Conservation (phyloP, 2,888 invertebrate species). For the Aporophyla lueneburgensis region DNA sequence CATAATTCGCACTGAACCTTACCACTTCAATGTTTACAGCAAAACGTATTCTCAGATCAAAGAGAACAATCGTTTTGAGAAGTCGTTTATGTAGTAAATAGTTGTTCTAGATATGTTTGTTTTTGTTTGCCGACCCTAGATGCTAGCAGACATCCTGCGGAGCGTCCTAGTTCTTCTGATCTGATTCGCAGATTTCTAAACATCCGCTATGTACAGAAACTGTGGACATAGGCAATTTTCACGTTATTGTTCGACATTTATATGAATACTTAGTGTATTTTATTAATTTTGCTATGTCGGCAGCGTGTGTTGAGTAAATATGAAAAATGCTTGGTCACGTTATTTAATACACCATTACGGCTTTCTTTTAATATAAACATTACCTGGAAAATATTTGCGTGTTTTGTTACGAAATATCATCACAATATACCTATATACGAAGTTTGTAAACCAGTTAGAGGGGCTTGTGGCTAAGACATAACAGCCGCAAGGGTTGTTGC, state of each 20-base stretch:
- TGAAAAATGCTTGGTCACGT: slow-evolving; percentile 33
- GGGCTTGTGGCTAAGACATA: too few relatives aligned
- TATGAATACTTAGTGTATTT: not conserved
- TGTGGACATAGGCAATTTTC: slow-evolving; percentile 29
- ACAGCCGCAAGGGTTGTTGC: too few relatives aligned
- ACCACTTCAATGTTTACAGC: not conserved
- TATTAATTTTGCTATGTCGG: not conserved
- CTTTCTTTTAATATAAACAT: slow-evolving; percentile 12
- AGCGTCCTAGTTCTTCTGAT: slow-evolving; percentile 65
- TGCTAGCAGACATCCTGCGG: slow-evolving; percentile 63
- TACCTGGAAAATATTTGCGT: slow-evolving; percentile 12
- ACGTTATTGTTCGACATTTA: slow-evolving; percentile 12
- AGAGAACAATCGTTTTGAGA: slow-evolving; percentile 38
- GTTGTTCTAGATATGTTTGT: slow-evolving; percentile 43
- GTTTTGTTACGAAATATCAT: slow-evolving; percentile 7
- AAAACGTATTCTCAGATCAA: slow-evolving; percentile 28
- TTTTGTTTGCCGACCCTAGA: slow-evolving; percentile 46
- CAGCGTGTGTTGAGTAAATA: not conserved
- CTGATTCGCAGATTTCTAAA: slow-evolving; percentile 68
- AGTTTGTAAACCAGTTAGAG: too few relatives aligned
- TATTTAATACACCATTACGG: slow-evolving; percentile 9
- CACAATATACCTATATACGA: too few relatives aligned
- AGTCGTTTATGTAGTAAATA: slow-evolving; percentile 19
- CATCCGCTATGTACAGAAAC: slow-evolving; percentile 57
- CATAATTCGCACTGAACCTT: too few relatives aligned